Base-by-base conservation (phyloP, 2,888 invertebrate genomes). In the Tortricodes alternella region DNA sequence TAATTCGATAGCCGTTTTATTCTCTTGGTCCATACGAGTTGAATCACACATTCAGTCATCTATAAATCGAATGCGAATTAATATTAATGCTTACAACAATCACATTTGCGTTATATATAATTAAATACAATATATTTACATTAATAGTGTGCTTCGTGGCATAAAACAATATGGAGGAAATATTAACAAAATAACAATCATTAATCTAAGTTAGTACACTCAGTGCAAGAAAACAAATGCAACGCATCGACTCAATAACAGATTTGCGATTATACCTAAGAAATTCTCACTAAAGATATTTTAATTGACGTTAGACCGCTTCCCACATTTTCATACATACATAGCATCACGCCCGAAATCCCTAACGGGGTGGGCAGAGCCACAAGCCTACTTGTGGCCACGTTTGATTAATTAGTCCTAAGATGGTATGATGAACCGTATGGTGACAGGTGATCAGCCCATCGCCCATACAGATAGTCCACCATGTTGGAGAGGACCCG, bases 1-100 rank as follows among this genome's bases (percentile, higher is more conserved):
- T 43, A 66, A 68, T 78, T 74, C 57, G 67, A 71, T 71, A 71
- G 62, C 64, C 64, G 60, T 81, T 83, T 83, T 82, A 83, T 83
- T 73, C 66, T 72, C 71, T 78, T 79, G 80, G 78, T 79, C 79
- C 78, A 60, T 76, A 63, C n/a, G n/a, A 65, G 57, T 70, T 66
- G 51, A 60, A 67, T 70, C 66, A 69, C 67, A 69, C 53, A 49
- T 44, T 44, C 48, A 53, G 29, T 56, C 37, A 24, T 44, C 19
- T 37, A 49, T 35, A 24, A 48, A 29, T 44, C 34, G 41, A 48
- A 48, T 48, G 32, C 15, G 15, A 21, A n/a, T n/a, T n/a, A n/a
- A 29, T 29, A 43, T 27, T 11, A 44, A 44, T 24, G 41, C 44
- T 44, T 29, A 44, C 18, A 44, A 29, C 29, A 29, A 41, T 43